Base-by-base conservation (phyloP, 2,888 invertebrate genomes). In the Thecocarcelia acutangulata region DNA sequence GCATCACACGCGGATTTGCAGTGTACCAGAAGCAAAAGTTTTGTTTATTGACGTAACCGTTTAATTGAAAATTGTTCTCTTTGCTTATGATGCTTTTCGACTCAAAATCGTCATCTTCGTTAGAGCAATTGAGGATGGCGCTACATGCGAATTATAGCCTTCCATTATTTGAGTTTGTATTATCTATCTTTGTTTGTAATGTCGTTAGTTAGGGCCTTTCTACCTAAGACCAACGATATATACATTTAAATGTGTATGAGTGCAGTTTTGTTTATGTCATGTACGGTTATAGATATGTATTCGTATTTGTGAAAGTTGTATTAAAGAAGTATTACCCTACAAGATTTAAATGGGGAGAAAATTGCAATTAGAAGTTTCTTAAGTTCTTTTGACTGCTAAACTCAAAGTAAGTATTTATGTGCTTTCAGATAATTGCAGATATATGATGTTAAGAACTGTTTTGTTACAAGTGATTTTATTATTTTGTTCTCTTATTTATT, bases 281-380 rank as follows among this genome's bases (percentile, higher is more conserved):
- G 46, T 77, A 24, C 21, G 9, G 17, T 54, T 40, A 40, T 17
- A 63, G 15, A 21, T 63, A 5, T 5, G 5, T 5, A 24, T 24
- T 3, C 24, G 5, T 33, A 69, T 61, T 78, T 74, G 42, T 61
- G 48, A 56, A 70, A 66, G n/a, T 59, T 46, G 6, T 52, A 54
- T 78, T 46, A 70, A 78, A 74, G 64, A 74, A 70, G 59, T 73
- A 77, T 77, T 77, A 69, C 68, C 73, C 48, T 52, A 61, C 37
- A 52, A 63, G 77, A 77, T 77, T 74, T 77, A 59, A 52, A 42
- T n/a, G 21, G 21, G 9, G 15, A 50, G 17, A n/a, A 40, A 24
- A 42, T 74, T 82, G 64, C 77, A 77, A 82, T 82, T 82, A 77
- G 68, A 82, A 73, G 77, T 73, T 61, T 21, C 40, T 76, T 15